phyloP scores from a whole-genome alignment of 2,797 vertebrate genomes.

The Natrix natrix region DNA sequence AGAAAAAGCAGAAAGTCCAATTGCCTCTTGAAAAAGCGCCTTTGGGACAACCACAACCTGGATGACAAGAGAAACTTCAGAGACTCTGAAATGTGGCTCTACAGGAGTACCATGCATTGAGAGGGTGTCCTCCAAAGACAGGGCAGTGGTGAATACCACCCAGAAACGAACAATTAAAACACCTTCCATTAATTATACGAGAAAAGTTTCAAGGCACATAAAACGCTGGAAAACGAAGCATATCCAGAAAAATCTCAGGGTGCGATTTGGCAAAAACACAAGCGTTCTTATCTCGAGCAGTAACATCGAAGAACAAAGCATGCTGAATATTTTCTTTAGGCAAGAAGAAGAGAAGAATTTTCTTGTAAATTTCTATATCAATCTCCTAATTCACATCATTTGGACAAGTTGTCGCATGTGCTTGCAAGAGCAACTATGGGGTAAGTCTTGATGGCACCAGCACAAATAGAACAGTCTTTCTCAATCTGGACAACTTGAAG shows the following conservation, averaged over 20 bases:
- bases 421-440: background rate
- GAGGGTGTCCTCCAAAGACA: background rate
- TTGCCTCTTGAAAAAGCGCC: no score
- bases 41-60: no score
- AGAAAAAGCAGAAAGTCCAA: no score
- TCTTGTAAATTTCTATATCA: background rate
- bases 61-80: no score
- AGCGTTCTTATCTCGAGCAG: background rate
- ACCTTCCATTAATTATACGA: background rate
- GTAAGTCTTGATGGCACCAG: background rate
- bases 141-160: background rate
- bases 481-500: background rate
- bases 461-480: background rate
- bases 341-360: background rate
- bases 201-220: background rate
- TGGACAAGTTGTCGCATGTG: background rate
- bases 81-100: no score
- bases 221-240: background rate
- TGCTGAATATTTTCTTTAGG: background rate
- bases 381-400: background rate
- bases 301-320: background rate
- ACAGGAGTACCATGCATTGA: background rate
- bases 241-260: background rate
- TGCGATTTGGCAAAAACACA: background rate
- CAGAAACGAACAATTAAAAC: background rate